Percentiles rank a stretch among this genome's conserved stretches.
Conservation (phyloP, 2,113 vertebrate genomes). For the Miniopterus natalensis region DNA sequence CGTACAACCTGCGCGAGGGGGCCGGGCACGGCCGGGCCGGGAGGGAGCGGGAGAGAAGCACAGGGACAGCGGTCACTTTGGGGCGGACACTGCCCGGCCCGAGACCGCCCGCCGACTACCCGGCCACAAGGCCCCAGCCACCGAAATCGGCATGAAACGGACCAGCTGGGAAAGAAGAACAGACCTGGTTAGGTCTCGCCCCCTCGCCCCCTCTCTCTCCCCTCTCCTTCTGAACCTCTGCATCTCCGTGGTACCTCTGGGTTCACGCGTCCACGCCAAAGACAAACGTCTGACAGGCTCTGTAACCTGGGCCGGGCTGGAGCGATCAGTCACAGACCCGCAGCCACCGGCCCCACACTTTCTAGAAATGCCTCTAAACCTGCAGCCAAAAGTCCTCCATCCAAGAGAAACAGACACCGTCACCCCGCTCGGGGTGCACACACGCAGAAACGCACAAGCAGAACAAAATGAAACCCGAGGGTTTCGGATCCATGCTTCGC, state of each 20-base stretch:
- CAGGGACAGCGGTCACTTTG: constrained; percentile 69
- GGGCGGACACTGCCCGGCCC: neutral
- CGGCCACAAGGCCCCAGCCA: neutral
- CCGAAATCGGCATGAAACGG: neutral
- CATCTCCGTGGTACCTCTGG: neutral
- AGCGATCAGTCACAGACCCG: neutral
- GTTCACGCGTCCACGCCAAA: neutral
- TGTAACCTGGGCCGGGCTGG: neutral
- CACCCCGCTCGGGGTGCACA: neutral
- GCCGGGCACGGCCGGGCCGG: constrained; percentile 40
- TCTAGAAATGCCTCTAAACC: neutral
- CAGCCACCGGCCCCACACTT: neutral
- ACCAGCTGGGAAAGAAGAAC: neutral
- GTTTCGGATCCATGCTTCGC: constrained; percentile 9
- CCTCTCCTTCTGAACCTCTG: neutral
- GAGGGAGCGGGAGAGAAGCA: constrained; percentile 43
- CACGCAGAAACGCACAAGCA: neutral
- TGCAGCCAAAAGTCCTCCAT: neutral
- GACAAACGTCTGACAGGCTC: neutral
- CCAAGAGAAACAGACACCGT: neutral
- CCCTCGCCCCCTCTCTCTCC: neutral
- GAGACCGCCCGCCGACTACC: neutral
- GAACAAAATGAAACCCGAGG: constrained; percentile 64
- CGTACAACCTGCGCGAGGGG: constrained; percentile 92
- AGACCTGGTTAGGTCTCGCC: neutral